Conservation (phyloP, 2,888 invertebrate genomes). For the Scaeva pyrastri region DNA sequence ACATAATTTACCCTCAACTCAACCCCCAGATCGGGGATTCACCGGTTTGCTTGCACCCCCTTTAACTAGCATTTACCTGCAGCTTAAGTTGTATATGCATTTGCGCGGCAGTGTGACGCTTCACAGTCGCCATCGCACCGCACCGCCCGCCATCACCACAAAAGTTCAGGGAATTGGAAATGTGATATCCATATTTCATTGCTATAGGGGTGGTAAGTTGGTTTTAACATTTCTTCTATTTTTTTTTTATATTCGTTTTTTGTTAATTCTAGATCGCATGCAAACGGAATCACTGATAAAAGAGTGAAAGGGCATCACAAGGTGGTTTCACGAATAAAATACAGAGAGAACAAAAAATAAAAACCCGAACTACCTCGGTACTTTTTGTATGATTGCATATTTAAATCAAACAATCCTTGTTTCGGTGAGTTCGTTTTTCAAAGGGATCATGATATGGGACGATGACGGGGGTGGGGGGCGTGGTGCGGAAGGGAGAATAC, state of each 20-base stretch:
- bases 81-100: conserved; percentile 55
- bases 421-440: conserved; percentile 21
- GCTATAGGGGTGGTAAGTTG: conserved; percentile 35
- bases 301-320: conserved; percentile 45
- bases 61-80: conserved; percentile 51
- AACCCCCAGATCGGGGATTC: neutral
- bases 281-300: conserved; percentile 60
- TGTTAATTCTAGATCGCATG: conserved; percentile 55
- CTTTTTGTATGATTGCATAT: conserved; percentile 65
- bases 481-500: no score
- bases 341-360: conserved; percentile 25
- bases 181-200: conserved; percentile 67
- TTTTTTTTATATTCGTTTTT: conserved; percentile 6
- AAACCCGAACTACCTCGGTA: conserved; percentile 31
- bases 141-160: neutral
- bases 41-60: no score
- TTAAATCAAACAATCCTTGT: conserved; percentile 66
- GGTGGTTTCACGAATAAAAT: conserved; percentile 26
- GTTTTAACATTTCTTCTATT: conserved; percentile 10
- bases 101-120: neutral
- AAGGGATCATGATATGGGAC: neutral
- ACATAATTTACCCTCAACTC: conserved; percentile 54
- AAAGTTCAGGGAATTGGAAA: conserved; percentile 64
- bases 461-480: no score
- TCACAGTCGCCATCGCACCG: conserved; percentile 8